Evolutionary conservation across 2,888 invertebrate genomes (phyloP).

Genomic region (Monopis laevigella): DNA sequence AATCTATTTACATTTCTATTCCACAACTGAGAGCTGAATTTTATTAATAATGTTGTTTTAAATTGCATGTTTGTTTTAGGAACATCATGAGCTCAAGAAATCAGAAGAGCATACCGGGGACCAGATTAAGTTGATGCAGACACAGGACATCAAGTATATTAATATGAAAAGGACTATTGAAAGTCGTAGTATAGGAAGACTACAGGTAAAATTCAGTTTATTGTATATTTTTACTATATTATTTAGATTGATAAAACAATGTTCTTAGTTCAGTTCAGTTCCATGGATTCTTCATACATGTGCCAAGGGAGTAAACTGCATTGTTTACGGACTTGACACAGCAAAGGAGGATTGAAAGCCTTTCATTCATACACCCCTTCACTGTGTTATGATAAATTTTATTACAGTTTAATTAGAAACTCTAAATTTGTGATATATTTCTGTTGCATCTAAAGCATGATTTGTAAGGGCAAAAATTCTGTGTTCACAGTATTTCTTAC

Average conservation of each 20-base stretch:
- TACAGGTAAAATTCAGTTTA: conserved; percentile 46
- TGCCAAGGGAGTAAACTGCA: too few relatives aligned
- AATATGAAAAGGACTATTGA: conserved; percentile 87
- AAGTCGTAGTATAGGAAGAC: conserved; percentile 69
- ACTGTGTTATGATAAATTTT: too few relatives aligned
- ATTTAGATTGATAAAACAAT: not conserved
- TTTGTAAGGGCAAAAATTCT: too few relatives aligned
- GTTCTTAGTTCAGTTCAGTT: too few relatives aligned
- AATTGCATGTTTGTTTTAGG: conserved; percentile 27
- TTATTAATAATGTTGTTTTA: not conserved
- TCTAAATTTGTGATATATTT: too few relatives aligned
- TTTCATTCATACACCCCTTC: too few relatives aligned
- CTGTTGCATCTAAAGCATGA: too few relatives aligned
- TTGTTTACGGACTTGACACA: too few relatives aligned
- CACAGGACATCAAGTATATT: conserved; percentile 92
- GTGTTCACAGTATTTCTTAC: too few relatives aligned
- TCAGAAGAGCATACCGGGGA: conserved; percentile 81
- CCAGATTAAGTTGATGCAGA: conserved; percentile 88
- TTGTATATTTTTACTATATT: conserved; percentile 1
- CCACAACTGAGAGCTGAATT: not conserved
- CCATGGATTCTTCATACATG: not conserved
- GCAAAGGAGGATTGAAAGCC: too few relatives aligned
- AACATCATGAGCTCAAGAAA: conserved; percentile 74
- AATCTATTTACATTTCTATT: not conserved
- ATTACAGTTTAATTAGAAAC: too few relatives aligned